Evolutionary conservation across 2,113 vertebrate species (phyloP), one percentile per base, ranked within the genome.

Genomic region (Microcebus murinus): DNA sequence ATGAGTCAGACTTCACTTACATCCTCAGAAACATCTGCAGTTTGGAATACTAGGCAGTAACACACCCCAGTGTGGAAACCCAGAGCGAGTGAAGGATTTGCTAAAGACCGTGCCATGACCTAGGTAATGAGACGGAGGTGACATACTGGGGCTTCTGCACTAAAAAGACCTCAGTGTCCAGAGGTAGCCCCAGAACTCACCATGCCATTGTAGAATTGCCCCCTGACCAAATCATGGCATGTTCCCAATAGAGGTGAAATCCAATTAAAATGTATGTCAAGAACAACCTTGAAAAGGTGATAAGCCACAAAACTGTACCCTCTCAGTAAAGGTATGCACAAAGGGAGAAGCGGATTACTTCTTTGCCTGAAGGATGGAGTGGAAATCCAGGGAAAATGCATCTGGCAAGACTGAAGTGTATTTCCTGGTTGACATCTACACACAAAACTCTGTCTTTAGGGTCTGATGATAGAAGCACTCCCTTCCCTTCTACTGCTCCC

Each of bases 1-100:
- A 81, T 93, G 95, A 97, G 63, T 95, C 96, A 97, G 67, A 55
- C n/a, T 97, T 95, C 68, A 83, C 94, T 97, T 93, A 82, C 73
- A 97, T 86, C 70, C 73, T 82, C n/a, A 80, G 90, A 92, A 97
- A 97, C 45, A 96, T 82, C 68, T 95, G 70, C 65, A 86, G 36
- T 91, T 91, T 94, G 55, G 42, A 97, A 95, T 86, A 87, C 8
- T 82, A 94, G 65, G 71, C 70, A 92, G 70, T 52, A 92, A 92
- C 74, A 90, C 57, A 82, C 48, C 13, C 45, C 68, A 55, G 5
- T 29, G 34, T 94, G 73, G 86, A 95, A 94, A 96, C 50, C 48
- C 68, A 73, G 42, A 91, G 57, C 21, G 7, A 94, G 59, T 57
- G 65, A 96, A 42, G 59, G 61, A 95, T 94, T 92, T 92, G n/a